Conservation (phyloP, 64 coral and sea anemone genomes). For the Orbicella faveolata region DNA sequence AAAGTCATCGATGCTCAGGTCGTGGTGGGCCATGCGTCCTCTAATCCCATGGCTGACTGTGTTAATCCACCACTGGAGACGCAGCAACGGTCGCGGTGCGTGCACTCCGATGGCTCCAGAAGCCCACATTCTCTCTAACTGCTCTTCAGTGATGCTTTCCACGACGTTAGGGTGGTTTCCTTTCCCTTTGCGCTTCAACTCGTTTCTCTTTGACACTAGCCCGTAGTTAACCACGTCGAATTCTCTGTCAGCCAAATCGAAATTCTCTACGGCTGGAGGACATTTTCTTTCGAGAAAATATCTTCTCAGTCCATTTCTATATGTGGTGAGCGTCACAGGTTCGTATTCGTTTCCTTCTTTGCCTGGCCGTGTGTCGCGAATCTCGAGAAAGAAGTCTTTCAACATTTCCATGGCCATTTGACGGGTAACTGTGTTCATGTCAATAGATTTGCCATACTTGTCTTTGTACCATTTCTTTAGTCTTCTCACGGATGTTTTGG, state of each 20-base stretch:
- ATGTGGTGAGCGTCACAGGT: slow-evolving; percentile 96
- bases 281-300: slow-evolving; percentile 98
- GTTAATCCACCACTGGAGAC: slow-evolving; percentile 99
- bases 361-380: slow-evolving; percentile 95
- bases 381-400: slow-evolving; percentile 99
- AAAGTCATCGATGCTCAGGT: slow-evolving; percentile 96
- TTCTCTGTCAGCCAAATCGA: slow-evolving; percentile 96
- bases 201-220: slow-evolving; percentile 95
- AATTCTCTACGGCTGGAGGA: slow-evolving; percentile 94
- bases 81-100: slow-evolving; percentile 81
- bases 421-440: slow-evolving; percentile 92
- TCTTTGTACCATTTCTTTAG: slow-evolving; percentile 99
- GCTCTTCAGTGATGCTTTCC: slow-evolving; percentile 97
- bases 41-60: slow-evolving; percentile 93
- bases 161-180: slow-evolving; percentile 99
- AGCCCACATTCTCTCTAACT: slow-evolving; percentile 98
- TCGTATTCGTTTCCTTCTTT: slow-evolving; percentile 99
- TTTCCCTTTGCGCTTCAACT: slow-evolving; percentile 97
- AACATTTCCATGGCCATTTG: slow-evolving; percentile 84
- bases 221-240: slow-evolving; percentile 98
- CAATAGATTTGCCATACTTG: slow-evolving; percentile 92
- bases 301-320: slow-evolving; percentile 95
- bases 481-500: slow-evolving; percentile 96
- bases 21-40: slow-evolving; percentile 97
- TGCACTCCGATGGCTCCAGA: slow-evolving; percentile 96